These are phyloP conservation scores for Dichetophora obliterata DNA, from an alignment of 2,888 invertebrate genomes.

Conservation along the genomic window DNA sequence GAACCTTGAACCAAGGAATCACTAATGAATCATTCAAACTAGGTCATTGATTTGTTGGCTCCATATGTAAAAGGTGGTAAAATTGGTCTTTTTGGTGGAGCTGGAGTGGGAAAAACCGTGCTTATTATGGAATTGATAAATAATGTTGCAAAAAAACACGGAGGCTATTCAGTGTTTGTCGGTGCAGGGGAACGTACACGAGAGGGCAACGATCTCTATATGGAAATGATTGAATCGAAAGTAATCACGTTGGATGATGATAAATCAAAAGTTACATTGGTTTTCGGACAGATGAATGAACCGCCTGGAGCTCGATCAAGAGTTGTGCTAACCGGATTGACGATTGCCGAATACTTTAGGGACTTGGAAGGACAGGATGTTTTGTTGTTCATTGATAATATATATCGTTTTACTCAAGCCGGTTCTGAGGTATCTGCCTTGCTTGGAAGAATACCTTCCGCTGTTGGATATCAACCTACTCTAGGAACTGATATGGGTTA, in stretches of 20 bases:
- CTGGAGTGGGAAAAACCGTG: slow-evolving; percentile 96
- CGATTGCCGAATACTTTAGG: slow-evolving; percentile 95
- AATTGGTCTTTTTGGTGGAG: slow-evolving; percentile 94
- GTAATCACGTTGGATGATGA: slow-evolving; percentile 92
- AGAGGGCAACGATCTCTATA: slow-evolving; percentile 95
- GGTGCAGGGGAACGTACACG: slow-evolving; percentile 96
- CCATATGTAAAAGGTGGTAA: slow-evolving; percentile 96
- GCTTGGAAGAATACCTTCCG: slow-evolving; percentile 95
- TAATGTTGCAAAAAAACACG: slow-evolving; percentile 96
- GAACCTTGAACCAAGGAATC: too few relatives aligned
- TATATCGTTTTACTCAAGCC: slow-evolving; percentile 94
- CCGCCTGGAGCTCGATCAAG: slow-evolving; percentile 96
- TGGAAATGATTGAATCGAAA: slow-evolving; percentile 96
- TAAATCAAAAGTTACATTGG: slow-evolving; percentile 91
- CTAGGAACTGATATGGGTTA: slow-evolving; percentile 95
- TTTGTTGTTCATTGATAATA: slow-evolving; percentile 95
- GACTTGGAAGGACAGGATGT: slow-evolving; percentile 96
- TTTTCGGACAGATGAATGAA: slow-evolving; percentile 98
- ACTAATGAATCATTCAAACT: background rate
- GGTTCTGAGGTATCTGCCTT: slow-evolving; percentile 92
- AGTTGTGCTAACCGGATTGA: slow-evolving; percentile 92
- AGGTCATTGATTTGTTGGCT: slow-evolving; percentile 90
- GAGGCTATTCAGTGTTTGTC: slow-evolving; percentile 96
- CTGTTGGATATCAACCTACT: slow-evolving; percentile 97
- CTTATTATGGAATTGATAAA: slow-evolving; percentile 97